Evolutionary conservation across 2,113 vertebrate species (phyloP).

Genomic region (Forbesichthys papilliferus): DNA sequence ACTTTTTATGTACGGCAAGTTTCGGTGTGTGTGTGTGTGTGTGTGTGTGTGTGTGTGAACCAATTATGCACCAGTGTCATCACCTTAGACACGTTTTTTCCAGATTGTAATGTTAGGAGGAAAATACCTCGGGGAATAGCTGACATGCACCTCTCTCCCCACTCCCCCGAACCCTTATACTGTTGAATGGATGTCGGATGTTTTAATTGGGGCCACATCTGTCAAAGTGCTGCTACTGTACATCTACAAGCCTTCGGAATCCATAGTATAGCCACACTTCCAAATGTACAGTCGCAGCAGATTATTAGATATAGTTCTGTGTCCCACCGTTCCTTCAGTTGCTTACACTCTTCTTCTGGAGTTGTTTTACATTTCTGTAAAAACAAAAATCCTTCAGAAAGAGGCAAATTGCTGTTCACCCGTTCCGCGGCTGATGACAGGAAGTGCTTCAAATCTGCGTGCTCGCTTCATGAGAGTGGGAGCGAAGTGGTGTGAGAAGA

Average conservation of each 20-base stretch:
- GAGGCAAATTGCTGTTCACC: too few relatives aligned
- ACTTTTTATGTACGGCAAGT: conserved; percentile 31
- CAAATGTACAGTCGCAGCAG: too few relatives aligned
- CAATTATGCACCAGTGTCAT: conserved; percentile 62
- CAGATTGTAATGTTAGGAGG: conserved; percentile 23
- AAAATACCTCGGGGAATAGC: conserved; percentile 38
- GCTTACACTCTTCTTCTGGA: too few relatives aligned
- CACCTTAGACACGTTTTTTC: conserved; percentile 38
- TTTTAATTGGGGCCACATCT: conserved; percentile 61
- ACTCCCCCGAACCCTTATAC: conserved; percentile 13
- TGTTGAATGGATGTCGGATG: conserved; percentile 39
- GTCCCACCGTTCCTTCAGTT: too few relatives aligned
- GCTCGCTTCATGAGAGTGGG: too few relatives aligned
- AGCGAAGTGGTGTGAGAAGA: too few relatives aligned
- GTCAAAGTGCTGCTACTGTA: conserved; percentile 30
- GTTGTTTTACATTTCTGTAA: too few relatives aligned
- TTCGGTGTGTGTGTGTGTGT: neutral
- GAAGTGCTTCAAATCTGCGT: too few relatives aligned
- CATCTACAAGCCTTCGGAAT: conserved; percentile 10
- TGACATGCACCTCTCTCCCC: conserved; percentile 30
- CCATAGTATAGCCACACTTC: neutral
- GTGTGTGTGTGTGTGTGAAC: conserved; percentile 30
- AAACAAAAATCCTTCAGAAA: too few relatives aligned
- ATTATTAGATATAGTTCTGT: too few relatives aligned
- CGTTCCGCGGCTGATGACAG: too few relatives aligned